Evolutionary conservation across 2,888 invertebrate species (phyloP), one percentile per base, ranked within the genome.

Genomic region (Zhengitettix transpicula): DNA sequence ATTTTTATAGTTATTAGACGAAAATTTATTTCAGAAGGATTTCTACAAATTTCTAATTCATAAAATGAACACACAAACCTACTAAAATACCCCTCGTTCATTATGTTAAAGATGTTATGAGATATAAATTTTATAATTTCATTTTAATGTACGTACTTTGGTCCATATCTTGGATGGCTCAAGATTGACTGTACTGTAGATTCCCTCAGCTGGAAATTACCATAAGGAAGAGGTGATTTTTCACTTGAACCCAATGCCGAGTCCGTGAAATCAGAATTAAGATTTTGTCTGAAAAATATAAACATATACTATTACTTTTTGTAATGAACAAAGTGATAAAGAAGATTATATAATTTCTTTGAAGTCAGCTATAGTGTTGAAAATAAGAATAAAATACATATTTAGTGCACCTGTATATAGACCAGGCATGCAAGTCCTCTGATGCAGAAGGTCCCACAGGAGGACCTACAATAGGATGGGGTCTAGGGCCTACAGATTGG

Each of bases 371-470:
- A 28, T 28, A 28, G 7, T 28, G 28, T 28, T 28, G 28, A 28
- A n/a, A n/a, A 5, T 28, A 28, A 28, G 28, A 5, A 5, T 28
- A 28, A 28, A 28, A 28, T 28, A 28, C 7, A 28, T 28, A 28
- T 28, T 5, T 28, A 28, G 17, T 64, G 68, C 73, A 88, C 89
- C 89, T 85, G 77, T 90, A 90, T 72, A 95, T 95, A 66, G 93
- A 93, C 95, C 95, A 95, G 62, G 94, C 94, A 73, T 95, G 94
- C 63, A 95, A 80, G 72, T 94, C 94, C 72, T 94, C 93, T 58
- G 89, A 89, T 67, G 90, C 88, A 71, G 89, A 70, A 58, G 67
- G 67, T 15, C 61, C 61, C 10, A 61, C 57, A 10, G 58, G 42
- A 12, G 61, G 60, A 9, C 51, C 53, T 5, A 28, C 28, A 28